A percentile compares a stretch with the other conserved stretches of the same genome.
Evolutionary conservation across 2,797 vertebrate species (phyloP).

Genomic region (Oreochromis grahami): DNA sequence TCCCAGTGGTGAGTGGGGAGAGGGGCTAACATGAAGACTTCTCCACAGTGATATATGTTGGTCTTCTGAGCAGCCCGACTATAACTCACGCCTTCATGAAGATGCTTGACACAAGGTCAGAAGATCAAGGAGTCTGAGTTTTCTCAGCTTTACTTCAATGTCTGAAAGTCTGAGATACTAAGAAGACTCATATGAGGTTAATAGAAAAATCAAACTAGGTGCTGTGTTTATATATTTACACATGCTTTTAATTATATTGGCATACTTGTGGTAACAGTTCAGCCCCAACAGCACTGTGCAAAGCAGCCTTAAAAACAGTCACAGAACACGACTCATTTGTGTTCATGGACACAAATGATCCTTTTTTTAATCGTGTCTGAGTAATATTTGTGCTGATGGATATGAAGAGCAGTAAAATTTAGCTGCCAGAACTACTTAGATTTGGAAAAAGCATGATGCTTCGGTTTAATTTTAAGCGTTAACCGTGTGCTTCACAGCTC

Average conservation of each 20-base stretch:
- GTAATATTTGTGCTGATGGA: background rate
- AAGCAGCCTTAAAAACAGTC: background rate
- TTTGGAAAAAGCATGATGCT: fast-evolving
- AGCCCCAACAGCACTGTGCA: background rate
- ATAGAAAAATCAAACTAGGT: background rate
- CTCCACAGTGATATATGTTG: background rate
- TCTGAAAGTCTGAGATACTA: background rate
- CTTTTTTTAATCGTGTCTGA: background rate
- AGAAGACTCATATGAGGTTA: background rate
- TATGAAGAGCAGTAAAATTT: fast-evolving
- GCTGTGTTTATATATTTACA: background rate
- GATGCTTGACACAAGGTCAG: background rate
- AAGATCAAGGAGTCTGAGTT: background rate
- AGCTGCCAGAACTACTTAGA: background rate
- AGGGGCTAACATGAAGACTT: background rate
- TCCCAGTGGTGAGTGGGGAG: background rate
- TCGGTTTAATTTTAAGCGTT: fast-evolving
- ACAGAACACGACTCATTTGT: no score
- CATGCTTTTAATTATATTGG: background rate
- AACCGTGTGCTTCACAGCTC: background rate
- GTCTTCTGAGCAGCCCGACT: background rate
- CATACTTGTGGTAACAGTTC: fast-evolving
- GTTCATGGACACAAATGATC: background rate
- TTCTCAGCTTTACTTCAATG: background rate
- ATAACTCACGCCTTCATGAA: background rate